Evolutionary conservation across 2,797 vertebrate genomes (phyloP), one percentile per base, ranked within the genome.

Genomic region (Crax fasciolata): DNA sequence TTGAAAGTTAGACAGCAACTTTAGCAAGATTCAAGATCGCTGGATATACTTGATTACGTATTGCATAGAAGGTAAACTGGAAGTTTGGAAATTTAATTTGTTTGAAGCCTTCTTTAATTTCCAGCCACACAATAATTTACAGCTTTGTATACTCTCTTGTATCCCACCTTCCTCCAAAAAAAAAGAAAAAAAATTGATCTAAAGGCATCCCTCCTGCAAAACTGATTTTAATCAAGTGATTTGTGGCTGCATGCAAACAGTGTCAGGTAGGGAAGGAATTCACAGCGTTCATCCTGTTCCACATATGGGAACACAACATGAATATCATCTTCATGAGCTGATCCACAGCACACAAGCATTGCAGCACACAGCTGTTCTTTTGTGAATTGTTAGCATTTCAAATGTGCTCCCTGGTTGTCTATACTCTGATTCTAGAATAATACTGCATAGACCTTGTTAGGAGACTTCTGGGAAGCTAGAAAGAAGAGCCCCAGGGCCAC

Each of bases 221-320:
- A 78, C 18, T 48, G 49, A 84, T 89, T 94, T 95, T 81, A 86
- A 89, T 87, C 70, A 55, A 87, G 13, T 71, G 52, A 89, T 89
- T 95, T 87, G 79, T 87, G 51, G 46, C n/a, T 83, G n/a, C 27
- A 28, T 71, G 28, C 35, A 68, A 77, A 49, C 58, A 43, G 20
- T 24, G 23, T 58, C 82, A 92, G n/a, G 43, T 39, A 27, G 38
- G 55, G 28, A 62, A 89, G 13, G 19, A 52, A 89, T 91, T 85
- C 65, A 72, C 43, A 70, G 58, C 9, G 1, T 66, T 94, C 61
- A 79, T 70, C 35, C 49, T 84, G 73, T 58, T 94, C 25, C 58
- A 49, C 59, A 32, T 65, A 89, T 0, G 9, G 66, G n/a, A 72
- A 63, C 72, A 74, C 3, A 0, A 68, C 68, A 32, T 11, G 49